These are phyloP conservation scores for Limosa lapponica DNA, from an alignment of 2,797 vertebrate genomes.

Conservation along the genomic window DNA sequence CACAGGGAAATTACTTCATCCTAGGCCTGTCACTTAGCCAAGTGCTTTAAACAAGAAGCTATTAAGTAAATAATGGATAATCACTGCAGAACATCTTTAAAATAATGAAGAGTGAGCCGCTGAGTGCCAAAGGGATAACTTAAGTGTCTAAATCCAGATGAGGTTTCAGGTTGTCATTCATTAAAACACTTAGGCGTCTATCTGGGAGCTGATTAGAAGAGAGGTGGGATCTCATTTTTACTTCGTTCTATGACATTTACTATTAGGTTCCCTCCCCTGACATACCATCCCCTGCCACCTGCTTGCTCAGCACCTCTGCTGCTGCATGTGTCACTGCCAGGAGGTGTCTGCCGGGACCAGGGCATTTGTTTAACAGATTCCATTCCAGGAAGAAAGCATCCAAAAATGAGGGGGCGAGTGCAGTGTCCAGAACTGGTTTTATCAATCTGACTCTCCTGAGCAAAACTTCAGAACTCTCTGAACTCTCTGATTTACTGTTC, in stretches of 20 bases:
- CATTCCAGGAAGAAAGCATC: background rate
- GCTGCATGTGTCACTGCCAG: background rate
- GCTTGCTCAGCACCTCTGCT: background rate
- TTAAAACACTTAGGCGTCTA: background rate
- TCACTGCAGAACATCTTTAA: background rate
- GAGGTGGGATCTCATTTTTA: background rate
- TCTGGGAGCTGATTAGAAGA: background rate
- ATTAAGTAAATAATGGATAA: constrained; percentile 15
- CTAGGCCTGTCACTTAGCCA: background rate
- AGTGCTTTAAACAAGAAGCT: background rate
- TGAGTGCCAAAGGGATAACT: background rate
- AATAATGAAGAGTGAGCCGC: background rate
- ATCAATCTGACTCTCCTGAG: background rate
- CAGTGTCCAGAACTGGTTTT: background rate
- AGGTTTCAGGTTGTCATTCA: background rate
- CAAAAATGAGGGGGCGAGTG: background rate
- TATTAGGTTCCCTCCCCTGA: background rate
- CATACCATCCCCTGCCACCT: background rate
- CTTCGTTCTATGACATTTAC: background rate
- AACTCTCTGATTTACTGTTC: background rate
- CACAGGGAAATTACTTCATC: background rate
- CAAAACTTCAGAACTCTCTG: background rate
- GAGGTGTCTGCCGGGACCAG: rapidly evolving
- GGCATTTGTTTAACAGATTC: background rate
- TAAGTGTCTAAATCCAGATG: background rate